Conservation (phyloP, 1,140 invertebrate species). For the Augochlora pura region DNA sequence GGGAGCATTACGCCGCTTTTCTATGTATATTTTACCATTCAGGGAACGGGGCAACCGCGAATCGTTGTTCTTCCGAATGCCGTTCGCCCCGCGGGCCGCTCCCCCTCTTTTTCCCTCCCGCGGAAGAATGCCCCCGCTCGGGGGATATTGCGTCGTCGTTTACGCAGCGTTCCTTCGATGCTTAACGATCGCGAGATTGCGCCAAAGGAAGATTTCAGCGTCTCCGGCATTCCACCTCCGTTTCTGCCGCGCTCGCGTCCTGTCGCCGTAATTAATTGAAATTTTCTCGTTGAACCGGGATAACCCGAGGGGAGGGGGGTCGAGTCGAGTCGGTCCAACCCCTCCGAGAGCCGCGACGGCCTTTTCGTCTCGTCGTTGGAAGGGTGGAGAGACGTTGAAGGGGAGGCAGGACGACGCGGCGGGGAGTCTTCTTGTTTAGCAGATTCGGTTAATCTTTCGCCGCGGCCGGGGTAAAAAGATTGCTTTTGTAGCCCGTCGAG, state of each 20-base stretch:
- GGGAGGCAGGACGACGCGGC: not conserved
- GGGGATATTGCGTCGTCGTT: not conserved
- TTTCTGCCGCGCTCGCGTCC: not conserved
- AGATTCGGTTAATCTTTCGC: slow-evolving; percentile 23
- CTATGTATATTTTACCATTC: too few species aligned
- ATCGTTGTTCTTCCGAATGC: too few species aligned
- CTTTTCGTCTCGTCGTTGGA: not conserved
- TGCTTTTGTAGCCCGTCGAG: slow-evolving; percentile 10
- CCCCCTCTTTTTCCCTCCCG: too few species aligned
- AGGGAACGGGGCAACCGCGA: too few species aligned
- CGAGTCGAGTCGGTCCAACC: too few species aligned
- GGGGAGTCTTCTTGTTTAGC: not conserved
- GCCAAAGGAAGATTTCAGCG: not conserved
- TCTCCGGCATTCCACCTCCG: not conserved
- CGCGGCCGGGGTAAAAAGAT: not conserved
- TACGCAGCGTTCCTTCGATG: not conserved
- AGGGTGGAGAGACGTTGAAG: too few species aligned
- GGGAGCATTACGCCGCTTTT: too few species aligned
- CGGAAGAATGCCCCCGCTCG: not conserved
- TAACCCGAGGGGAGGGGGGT: too few species aligned
- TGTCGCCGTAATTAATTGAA: slow-evolving; percentile 6
- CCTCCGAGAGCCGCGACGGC: not conserved
- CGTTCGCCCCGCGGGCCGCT: too few species aligned
- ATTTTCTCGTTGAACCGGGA: not conserved
- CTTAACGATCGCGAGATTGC: not conserved